Evolutionary conservation across 2,888 invertebrate genomes (phyloP).

Genomic region (Leucophora obtusa): DNA sequence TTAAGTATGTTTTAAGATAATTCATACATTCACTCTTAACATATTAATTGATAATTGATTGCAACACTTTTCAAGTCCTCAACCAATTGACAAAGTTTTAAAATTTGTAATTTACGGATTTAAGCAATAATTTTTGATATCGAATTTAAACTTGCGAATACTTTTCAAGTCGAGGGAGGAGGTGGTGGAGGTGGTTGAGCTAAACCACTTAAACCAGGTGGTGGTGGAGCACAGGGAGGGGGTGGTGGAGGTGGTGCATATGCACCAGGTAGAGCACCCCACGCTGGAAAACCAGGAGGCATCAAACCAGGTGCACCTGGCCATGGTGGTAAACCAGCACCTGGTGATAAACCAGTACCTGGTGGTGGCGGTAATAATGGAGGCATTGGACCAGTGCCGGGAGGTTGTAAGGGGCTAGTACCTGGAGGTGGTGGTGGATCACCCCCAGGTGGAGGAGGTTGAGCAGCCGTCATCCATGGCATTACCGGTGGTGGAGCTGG

Average conservation of each 20-base stretch:
- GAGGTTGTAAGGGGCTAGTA: conserved; percentile 79
- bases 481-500: conserved; percentile 80
- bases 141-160: not conserved
- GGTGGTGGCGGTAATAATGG: conserved; percentile 80
- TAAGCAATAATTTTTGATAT: not conserved
- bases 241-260: conserved; percentile 79
- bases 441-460: conserved; percentile 79
- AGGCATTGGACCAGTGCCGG: conserved; percentile 72
- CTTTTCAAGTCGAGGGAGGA: conserved; percentile 78
- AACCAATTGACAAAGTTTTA: conserved; percentile 59
- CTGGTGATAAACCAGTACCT: conserved; percentile 78
- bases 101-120: conserved; percentile 9
- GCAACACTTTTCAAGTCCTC: conserved; percentile 36
- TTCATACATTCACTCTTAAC: not conserved
- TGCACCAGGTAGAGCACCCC: conserved; percentile 71
- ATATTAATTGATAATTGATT: conserved; percentile 23
- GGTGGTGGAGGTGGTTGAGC: conserved; percentile 85
- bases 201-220: conserved; percentile 80
- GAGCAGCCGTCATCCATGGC: conserved; percentile 81
- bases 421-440: conserved; percentile 80
- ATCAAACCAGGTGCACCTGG: conserved; percentile 72
- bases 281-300: conserved; percentile 70
- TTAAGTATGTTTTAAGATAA: not conserved
- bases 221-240: conserved; percentile 80
- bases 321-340: conserved; percentile 74